These are phyloP conservation scores for Caenorhabditis panamensis DNA, from an alignment of 2,888 invertebrate genomes.

Conservation along the genomic window DNA sequence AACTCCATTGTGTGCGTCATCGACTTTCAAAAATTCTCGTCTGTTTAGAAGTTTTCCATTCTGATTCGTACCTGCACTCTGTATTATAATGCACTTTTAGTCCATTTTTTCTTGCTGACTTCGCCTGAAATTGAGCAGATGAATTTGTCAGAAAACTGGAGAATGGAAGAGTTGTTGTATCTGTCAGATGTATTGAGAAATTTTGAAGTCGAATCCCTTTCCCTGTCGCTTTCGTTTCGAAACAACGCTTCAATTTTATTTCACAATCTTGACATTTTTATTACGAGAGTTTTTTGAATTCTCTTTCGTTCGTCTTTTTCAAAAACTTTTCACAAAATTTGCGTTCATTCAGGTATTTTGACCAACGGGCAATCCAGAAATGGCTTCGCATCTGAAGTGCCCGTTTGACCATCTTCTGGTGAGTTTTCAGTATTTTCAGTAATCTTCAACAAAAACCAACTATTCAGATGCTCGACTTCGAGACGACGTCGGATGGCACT, in stretches of 20 bases:
- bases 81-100: too few species aligned
- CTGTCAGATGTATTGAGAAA: too few species aligned
- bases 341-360: neutral
- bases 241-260: too few species aligned
- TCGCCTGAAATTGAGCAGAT: too few species aligned
- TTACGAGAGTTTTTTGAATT: neutral
- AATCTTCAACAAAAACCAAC: neutral
- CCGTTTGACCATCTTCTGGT: constrained; percentile 6
- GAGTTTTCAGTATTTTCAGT: neutral
- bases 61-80: too few species aligned
- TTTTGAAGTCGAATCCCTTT: neutral
- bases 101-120: too few species aligned
- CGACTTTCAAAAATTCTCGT: too few species aligned
- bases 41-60: too few species aligned
- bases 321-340: neutral
- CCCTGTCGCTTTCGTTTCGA: neutral
- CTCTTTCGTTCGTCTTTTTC: neutral
- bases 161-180: too few species aligned
- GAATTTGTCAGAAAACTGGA: too few species aligned
- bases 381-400: neutral
- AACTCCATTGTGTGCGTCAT: too few species aligned
- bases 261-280: too few species aligned
- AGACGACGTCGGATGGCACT: neutral
- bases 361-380: neutral
- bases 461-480: constrained; percentile 18